Conservation (phyloP, 2,113 vertebrate genomes). For the Apodemus speciosus region DNA sequence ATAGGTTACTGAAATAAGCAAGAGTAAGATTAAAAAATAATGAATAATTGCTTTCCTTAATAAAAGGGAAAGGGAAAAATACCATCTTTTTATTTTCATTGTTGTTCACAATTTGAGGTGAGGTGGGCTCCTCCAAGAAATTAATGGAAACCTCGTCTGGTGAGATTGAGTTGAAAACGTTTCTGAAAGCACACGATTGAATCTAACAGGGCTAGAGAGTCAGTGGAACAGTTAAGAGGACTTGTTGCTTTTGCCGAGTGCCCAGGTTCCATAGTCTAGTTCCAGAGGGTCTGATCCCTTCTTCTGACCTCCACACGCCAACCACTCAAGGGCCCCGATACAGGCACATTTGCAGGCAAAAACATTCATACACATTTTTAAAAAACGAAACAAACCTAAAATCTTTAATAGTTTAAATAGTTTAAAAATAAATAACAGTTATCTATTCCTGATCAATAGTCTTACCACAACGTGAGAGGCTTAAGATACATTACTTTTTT, state of each 20-base stretch:
- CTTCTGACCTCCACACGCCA: neutral
- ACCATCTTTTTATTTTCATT: constrained; percentile 26
- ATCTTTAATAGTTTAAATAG: too few relatives aligned
- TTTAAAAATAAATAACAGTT: neutral
- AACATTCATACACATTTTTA: neutral
- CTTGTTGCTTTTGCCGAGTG: neutral
- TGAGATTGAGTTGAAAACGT: constrained; percentile 29
- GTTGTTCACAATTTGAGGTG: neutral
- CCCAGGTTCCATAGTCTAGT: neutral
- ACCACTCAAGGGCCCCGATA: neutral
- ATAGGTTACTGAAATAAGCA: constrained; percentile 44
- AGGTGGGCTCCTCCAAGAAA: neutral
- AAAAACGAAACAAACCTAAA: neutral
- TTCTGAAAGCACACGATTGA: constrained; percentile 25
- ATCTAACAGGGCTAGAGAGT: too few relatives aligned
- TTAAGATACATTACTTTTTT: constrained; percentile 28
- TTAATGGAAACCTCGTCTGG: constrained; percentile 40
- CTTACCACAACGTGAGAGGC: neutral
- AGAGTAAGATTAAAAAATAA: neutral
- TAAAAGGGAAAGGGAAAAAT: neutral
- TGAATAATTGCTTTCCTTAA: constrained; percentile 36
- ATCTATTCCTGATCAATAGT: neutral
- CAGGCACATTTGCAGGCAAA: neutral
- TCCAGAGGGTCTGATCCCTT: neutral
- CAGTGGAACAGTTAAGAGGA: neutral